Base-by-base conservation (phyloP, 2,888 invertebrate genomes). In the Odontomyia ornata region DNA sequence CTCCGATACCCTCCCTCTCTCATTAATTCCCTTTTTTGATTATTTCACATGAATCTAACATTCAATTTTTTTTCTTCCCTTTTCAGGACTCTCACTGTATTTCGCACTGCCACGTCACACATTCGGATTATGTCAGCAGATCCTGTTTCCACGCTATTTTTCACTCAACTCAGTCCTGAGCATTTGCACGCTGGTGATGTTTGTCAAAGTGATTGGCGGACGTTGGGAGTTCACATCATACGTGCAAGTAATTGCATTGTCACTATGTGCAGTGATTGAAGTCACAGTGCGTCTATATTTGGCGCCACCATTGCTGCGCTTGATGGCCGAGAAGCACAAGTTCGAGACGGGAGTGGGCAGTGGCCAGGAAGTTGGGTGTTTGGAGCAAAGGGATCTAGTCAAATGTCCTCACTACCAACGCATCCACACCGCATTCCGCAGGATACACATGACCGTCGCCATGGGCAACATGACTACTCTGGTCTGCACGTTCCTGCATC, bases 101-200 rank as follows among this genome's bases (percentile, higher is more conserved):
- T 95, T 96, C 88, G 91, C 92, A 7, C 88, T 96, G 80, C 95
- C 96, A 0, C 91, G 96, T 21, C 95, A 95, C 82, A 92, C 92
- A 80, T 96, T 97, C 86, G 96, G 95, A 0, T 91, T 93, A 81
- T 94, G 96, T 18, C 96, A 97, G 85, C 92, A 93, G 79, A 91
- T 94, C 56, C 88, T 96, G 77, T 96, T 96, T 85, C 96, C 96
- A 0, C 92, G 92, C 82, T 96, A 95, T 87, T 96, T 95, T 87
- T 90, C 93, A 18, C 88, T 95, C 82, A 95, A 95, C 84, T 90
- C 93, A 15, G 84, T 90, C 79, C 88, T 95, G 78, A 94, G 94
- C 83, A 89, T 95, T 62, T 88, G 91, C 56, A 94, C 93, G 0
- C 87, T 95, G 27, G 87, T 93, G 30, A 89, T 93, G 23, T 95